A percentile compares a stretch with the other conserved stretches of the same genome.
phyloP scores from a whole-genome alignment of 2,797 vertebrate genomes.

The Lutjanus argentimaculatus region DNA sequence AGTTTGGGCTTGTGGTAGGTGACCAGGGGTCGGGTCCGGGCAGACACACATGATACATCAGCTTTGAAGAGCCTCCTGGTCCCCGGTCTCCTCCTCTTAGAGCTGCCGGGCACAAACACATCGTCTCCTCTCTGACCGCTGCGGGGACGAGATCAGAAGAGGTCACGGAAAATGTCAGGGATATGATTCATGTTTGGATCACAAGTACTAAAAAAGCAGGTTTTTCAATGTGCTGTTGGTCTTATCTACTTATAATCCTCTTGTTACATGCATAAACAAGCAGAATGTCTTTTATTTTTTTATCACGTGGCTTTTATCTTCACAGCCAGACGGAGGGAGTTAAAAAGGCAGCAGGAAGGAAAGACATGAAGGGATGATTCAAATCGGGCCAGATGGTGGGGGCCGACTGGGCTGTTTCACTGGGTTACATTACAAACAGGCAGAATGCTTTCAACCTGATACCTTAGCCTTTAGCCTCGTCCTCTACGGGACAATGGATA shows the following conservation, averaged over 20 bases:
- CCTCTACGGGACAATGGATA: background rate
- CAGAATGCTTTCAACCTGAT: slow-evolving; percentile 26
- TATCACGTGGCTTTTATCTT: slow-evolving; percentile 57
- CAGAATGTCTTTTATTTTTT: slow-evolving; percentile 26
- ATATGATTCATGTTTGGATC: slow-evolving; percentile 18
- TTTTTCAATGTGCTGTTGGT: slow-evolving; percentile 8
- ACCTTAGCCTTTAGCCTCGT: background rate
- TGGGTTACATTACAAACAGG: slow-evolving; percentile 30
- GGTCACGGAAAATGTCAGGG: slow-evolving; percentile 19
- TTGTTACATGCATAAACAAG: slow-evolving; percentile 45
- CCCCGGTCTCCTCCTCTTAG: slow-evolving; percentile 86
- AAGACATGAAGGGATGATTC: slow-evolving; percentile 52
- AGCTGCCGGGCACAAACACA: slow-evolving; percentile 55
- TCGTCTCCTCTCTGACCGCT: slow-evolving; percentile 55
- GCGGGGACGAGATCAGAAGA: slow-evolving; percentile 42
- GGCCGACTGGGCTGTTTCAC: slow-evolving; percentile 6
- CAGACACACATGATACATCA: slow-evolving; percentile 85
- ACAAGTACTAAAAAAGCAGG: background rate
- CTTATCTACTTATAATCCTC: background rate
- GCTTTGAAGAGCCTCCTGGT: slow-evolving; percentile 80
- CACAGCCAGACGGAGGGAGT: slow-evolving; percentile 28
- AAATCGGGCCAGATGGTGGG: slow-evolving; percentile 42
- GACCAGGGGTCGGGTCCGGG: slow-evolving; percentile 91
- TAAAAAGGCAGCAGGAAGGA: slow-evolving; percentile 50
- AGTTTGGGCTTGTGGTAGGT: slow-evolving; percentile 91